Evolutionary conservation across 92 coral and sea anemone genomes (phyloP).

Genomic region (Epizoanthus scotinus): DNA sequence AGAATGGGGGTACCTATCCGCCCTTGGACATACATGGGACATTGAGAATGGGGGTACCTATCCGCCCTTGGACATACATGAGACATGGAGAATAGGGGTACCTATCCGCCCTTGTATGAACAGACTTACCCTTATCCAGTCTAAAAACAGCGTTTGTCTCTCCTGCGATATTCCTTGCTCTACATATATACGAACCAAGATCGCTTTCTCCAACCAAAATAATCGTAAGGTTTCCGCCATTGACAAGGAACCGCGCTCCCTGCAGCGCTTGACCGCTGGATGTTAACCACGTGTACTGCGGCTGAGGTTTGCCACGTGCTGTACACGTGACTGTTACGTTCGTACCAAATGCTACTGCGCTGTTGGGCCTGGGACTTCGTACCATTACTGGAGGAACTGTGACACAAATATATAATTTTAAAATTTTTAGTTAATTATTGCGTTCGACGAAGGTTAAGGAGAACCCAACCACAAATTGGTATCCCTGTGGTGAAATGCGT

Average conservation of each 20-base stretch:
- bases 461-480: too few species aligned
- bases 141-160: conserved; percentile 10
- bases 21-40: too few species aligned
- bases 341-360: not conserved
- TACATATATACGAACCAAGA: conserved; percentile 19
- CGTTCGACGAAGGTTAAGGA: too few species aligned
- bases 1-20: too few species aligned
- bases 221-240: conserved; percentile 27
- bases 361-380: not conserved
- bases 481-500: too few species aligned
- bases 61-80: too few species aligned
- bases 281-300: conserved; percentile 29
- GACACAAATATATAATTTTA: not conserved
- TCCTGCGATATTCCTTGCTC: conserved; percentile 18
- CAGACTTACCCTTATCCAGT: not conserved
- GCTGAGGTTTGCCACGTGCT: conserved; percentile 28
- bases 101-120: too few species aligned
- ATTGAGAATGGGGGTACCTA: too few species aligned
- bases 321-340: conserved; percentile 23
- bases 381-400: conserved; percentile 24
- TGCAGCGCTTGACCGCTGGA: conserved; percentile 21
- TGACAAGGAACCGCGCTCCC: not conserved
- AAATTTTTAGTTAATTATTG: too few species aligned
- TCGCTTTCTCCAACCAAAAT: not conserved
- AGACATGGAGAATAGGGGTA: too few species aligned